These are phyloP conservation scores for Agapostemon virescens DNA, from an alignment of 2,888 invertebrate species.

Conservation along the genomic window DNA sequence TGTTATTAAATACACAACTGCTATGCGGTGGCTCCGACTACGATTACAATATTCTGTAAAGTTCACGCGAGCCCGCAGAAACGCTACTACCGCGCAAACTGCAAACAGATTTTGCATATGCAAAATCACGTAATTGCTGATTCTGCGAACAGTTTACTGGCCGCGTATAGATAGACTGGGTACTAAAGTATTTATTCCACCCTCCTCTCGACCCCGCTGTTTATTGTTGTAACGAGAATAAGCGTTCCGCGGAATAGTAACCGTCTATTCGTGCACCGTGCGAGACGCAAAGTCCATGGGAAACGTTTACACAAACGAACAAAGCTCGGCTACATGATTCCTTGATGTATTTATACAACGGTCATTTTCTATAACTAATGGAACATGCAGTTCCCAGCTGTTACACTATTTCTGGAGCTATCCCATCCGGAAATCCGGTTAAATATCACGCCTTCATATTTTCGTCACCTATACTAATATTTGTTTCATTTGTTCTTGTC, in stretches of 20 bases:
- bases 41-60: slow-evolving; percentile 24
- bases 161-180: not conserved
- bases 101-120: slow-evolving; percentile 51
- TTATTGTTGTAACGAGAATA: slow-evolving; percentile 9
- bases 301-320: not conserved
- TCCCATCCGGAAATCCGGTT: too few relatives aligned
- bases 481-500: too few relatives aligned
- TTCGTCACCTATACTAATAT: too few relatives aligned
- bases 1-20: slow-evolving; percentile 21
- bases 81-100: slow-evolving; percentile 15
- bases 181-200: slow-evolving; percentile 28
- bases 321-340: not conserved
- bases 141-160: slow-evolving; percentile 36
- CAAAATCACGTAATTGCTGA: slow-evolving; percentile 41
- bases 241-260: not conserved
- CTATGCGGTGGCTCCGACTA: slow-evolving; percentile 3
- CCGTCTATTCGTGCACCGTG: not conserved
- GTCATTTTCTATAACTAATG: too few relatives aligned
- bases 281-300: not conserved
- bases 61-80: slow-evolving; percentile 16
- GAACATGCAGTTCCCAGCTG: too few relatives aligned
- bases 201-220: not conserved
- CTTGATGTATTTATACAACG: not conserved
- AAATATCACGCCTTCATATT: too few relatives aligned
- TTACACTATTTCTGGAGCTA: too few relatives aligned